Base-by-base conservation (phyloP, 2,797 vertebrate species). In the Karalla daura region DNA sequence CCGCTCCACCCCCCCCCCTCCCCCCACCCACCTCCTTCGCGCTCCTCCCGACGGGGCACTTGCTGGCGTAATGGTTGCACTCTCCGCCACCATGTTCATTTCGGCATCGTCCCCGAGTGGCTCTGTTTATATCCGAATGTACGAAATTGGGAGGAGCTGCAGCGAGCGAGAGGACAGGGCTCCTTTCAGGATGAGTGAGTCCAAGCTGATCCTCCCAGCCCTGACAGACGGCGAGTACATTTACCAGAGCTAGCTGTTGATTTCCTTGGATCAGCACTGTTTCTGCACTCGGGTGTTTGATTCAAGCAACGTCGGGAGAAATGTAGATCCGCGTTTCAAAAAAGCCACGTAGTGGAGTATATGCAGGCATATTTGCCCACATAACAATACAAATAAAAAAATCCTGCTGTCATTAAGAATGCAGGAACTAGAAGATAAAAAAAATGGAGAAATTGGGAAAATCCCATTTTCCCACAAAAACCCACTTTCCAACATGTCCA, bases 101-200 rank as follows among this genome's bases (percentile, higher is more conserved):
- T 80, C 56, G 28, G 51, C 56, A 52, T 62, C 76, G 46, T 76
- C 64, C 68, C 71, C 40, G 55, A 81, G 83, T 66, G 62, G 24
- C 67, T 85, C 44, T 86, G 80, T 86, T 89, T 84, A 39, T 61
- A 73, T 76, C 73, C 39, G 65, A 83, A 81, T 76, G 74, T 78
- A 54, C 75, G 56, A 74, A 70, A 58, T 56, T 41, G 41, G 23
- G 9, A 13, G 28, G 40, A 45, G 53, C 30, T 54, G 37, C 5
- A 40, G 15, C 11, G 20, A n/a, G n/a, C n/a, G 30, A 28, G 55
- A 59, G 37, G 30, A 37, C 53, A 5, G 23, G 45, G 27, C 20
- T 5, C 20, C 53, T 60, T 60, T 70, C 25, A 25, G 27, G 45
- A 56, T 12, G 60, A 67, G 53, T 17, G n/a, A 30, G 35, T n/a